These are phyloP conservation scores for Corythaixoides concolor DNA, from an alignment of 2,113 vertebrate species.

Conservation along the genomic window DNA sequence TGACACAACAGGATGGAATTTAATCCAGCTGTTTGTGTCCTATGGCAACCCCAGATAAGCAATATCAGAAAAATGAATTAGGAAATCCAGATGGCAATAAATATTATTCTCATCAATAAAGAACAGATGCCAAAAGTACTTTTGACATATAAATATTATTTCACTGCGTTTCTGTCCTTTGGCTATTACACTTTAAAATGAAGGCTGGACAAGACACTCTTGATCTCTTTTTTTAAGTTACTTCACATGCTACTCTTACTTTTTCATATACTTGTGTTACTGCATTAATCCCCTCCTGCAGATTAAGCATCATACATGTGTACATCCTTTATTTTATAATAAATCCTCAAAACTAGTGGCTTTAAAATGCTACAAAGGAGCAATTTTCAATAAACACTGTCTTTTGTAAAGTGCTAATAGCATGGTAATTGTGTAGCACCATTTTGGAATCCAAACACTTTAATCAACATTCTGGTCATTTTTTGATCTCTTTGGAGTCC, in stretches of 20 bases:
- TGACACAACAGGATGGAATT: slow-evolving; percentile 56
- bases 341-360: neutral
- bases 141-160: slow-evolving; percentile 16
- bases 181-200: neutral
- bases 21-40: slow-evolving; percentile 60
- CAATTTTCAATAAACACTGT: neutral
- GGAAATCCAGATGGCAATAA: slow-evolving; percentile 53
- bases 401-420: neutral
- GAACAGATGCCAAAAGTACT: slow-evolving; percentile 25
- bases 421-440: neutral
- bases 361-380: neutral
- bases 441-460: neutral
- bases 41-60: slow-evolving; percentile 65
- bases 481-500: neutral
- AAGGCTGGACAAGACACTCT: neutral
- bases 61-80: slow-evolving; percentile 51
- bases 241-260: neutral
- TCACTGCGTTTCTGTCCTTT: neutral
- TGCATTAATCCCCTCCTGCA: neutral
- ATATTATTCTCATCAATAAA: slow-evolving; percentile 41
- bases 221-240: neutral
- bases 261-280: neutral
- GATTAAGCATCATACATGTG: neutral
- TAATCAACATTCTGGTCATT: neutral
- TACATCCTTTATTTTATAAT: neutral